These are phyloP conservation scores for Acipenser oxyrinchus DNA, from an alignment of 2,797 vertebrate genomes.

Conservation along the genomic window DNA sequence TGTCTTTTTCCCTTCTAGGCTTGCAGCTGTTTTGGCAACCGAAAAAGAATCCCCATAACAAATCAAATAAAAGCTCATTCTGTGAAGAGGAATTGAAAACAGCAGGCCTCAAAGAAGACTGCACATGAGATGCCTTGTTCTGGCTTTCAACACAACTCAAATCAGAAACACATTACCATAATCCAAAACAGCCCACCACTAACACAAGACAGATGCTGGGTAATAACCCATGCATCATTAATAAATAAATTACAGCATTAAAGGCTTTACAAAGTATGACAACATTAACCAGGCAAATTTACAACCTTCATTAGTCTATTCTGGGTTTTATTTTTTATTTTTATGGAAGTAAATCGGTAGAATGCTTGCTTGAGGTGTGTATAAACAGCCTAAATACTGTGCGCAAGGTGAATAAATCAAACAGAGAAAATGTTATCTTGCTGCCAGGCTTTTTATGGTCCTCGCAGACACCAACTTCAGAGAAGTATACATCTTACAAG, in stretches of 20 bases:
- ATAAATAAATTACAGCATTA: slow-evolving; percentile 79
- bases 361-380: slow-evolving; percentile 8
- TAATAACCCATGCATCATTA: slow-evolving; percentile 73
- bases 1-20: slow-evolving; percentile 69
- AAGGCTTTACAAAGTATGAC: slow-evolving; percentile 71
- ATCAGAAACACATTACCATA: slow-evolving; percentile 79
- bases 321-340: slow-evolving; percentile 33
- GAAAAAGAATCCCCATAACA: slow-evolving; percentile 70
- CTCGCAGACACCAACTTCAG: too few species aligned
- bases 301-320: slow-evolving; percentile 42
- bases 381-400: not conserved
- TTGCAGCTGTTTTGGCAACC: slow-evolving; percentile 79
- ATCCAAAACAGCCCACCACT: slow-evolving; percentile 72
- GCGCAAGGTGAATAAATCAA: not conserved
- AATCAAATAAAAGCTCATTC: slow-evolving; percentile 77
- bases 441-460: not conserved
- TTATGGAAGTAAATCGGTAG: slow-evolving; percentile 49
- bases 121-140: slow-evolving; percentile 73
- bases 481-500: too few species aligned
- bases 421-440: not conserved
- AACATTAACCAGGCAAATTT: slow-evolving; percentile 62
- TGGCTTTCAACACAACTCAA: slow-evolving; percentile 73
- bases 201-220: slow-evolving; percentile 73
- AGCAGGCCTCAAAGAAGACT: slow-evolving; percentile 75
- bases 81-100: slow-evolving; percentile 77